Evolutionary conservation across 2,113 vertebrate genomes (phyloP).

Genomic region (Mirza zaza): DNA sequence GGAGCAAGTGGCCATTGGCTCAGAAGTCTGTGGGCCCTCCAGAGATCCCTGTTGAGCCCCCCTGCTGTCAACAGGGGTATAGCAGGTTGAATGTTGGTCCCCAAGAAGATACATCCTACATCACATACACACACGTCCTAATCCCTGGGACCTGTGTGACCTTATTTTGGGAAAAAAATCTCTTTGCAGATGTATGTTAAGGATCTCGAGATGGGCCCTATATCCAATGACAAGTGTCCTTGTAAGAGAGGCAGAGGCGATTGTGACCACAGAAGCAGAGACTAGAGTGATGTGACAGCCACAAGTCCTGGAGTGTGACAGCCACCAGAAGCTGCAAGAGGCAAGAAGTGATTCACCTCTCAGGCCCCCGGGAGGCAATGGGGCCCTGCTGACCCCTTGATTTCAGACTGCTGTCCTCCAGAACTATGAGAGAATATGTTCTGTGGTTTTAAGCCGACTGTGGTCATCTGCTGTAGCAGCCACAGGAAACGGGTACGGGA

Average conservation of each 20-base stretch:
- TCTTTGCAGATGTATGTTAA: neutral
- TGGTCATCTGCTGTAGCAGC: too few relatives aligned
- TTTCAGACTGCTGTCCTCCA: too few relatives aligned
- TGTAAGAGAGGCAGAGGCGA: fast-evolving
- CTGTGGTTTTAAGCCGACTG: neutral
- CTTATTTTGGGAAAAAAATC: neutral
- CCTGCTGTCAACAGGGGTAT: neutral
- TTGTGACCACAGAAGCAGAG: fast-evolving
- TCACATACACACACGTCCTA: too few relatives aligned
- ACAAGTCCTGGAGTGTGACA: fast-evolving
- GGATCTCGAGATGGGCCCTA: neutral
- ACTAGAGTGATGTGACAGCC: fast-evolving
- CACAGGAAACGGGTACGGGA: fast-evolving
- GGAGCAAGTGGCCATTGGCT: neutral
- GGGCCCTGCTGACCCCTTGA: neutral
- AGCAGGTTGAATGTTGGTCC: neutral
- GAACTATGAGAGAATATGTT: fast-evolving
- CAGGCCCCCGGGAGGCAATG: too few relatives aligned
- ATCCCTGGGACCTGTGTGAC: neutral
- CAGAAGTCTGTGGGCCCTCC: neutral
- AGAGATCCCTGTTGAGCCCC: neutral
- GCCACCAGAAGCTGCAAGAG: neutral
- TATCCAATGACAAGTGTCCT: neutral
- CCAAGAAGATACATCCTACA: neutral
- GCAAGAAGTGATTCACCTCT: fast-evolving